Conservation (phyloP, 2,113 vertebrate species). For the Pangasianodon gigas region DNA sequence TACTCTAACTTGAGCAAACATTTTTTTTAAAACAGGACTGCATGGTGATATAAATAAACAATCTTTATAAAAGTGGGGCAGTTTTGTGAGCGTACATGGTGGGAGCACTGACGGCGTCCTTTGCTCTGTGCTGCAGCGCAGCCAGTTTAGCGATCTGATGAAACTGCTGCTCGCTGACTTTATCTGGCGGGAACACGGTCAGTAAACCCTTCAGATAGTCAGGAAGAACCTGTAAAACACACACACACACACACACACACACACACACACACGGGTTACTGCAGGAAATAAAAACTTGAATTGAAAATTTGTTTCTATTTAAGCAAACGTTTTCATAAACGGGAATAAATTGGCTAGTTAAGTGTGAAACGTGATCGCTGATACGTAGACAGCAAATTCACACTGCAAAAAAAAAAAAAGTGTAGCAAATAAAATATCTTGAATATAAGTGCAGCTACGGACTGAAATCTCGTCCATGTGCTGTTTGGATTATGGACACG, state of each 20-base stretch:
- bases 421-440: too few species aligned
- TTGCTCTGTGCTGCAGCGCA: slow-evolving; percentile 88
- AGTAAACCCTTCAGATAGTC: slow-evolving; percentile 93
- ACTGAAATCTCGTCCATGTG: too few species aligned
- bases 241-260: slow-evolving; percentile 1
- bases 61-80: not conserved
- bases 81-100: slow-evolving; percentile 73
- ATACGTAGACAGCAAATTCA: too few species aligned
- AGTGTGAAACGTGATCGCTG: too few species aligned
- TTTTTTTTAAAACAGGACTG: not conserved
- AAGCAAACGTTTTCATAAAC: too few species aligned
- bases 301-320: too few species aligned
- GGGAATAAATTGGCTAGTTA: too few species aligned
- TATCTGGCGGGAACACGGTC: slow-evolving; percentile 74
- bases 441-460: too few species aligned
- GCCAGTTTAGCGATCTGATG: slow-evolving; percentile 89
- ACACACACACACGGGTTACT: not conserved
- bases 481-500: too few species aligned
- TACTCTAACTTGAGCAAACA: too few species aligned
- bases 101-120: slow-evolving; percentile 81
- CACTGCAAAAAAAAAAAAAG: too few species aligned
- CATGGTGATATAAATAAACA: not conserved
- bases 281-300: not conserved
- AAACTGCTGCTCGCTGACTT: slow-evolving; percentile 83
- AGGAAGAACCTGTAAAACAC: slow-evolving; percentile 72